phyloP scores from a whole-genome alignment of 2,888 invertebrate genomes.

The Agrypnus murinus region DNA sequence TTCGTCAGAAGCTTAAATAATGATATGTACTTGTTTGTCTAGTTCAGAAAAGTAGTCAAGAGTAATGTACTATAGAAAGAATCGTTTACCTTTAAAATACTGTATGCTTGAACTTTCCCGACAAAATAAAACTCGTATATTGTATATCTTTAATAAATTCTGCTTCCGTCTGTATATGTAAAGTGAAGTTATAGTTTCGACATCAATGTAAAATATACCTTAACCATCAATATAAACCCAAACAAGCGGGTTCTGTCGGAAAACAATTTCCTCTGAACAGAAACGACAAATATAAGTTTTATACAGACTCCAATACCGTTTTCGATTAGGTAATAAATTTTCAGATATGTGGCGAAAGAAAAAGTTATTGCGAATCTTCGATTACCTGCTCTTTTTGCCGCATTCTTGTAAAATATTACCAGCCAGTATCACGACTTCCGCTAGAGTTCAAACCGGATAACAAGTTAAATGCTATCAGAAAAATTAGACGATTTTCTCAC shows the following conservation, averaged over 20 bases:
- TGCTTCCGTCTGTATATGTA: too few species aligned
- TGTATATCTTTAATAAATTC: too few species aligned
- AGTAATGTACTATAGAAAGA: too few species aligned
- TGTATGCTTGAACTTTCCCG: too few species aligned
- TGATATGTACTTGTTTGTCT: too few species aligned
- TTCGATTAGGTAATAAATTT: conserved; percentile 43
- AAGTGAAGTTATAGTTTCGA: not conserved
- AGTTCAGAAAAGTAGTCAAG: too few species aligned
- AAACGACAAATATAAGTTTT: conserved; percentile 21
- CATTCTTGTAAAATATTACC: conserved; percentile 27
- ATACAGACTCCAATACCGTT: conserved; percentile 25
- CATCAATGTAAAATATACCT: not conserved
- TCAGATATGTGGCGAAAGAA: conserved; percentile 42
- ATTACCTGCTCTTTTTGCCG: conserved; percentile 31
- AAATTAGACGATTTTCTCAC: conserved; percentile 14
- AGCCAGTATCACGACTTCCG: conserved; percentile 22
- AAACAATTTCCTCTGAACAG: conserved; percentile 10
- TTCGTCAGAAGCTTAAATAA: too few species aligned
- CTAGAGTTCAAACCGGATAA: conserved; percentile 21
- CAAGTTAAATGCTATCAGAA: conserved; percentile 20
- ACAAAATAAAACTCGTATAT: too few species aligned
- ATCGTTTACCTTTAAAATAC: too few species aligned
- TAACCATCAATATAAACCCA: conserved; percentile 9
- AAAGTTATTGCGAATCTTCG: conserved; percentile 39
- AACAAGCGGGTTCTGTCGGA: conserved; percentile 1